Percentiles rank a stretch among this genome's conserved stretches.
These are phyloP conservation scores for Brachionus manjavacas DNA, from an alignment of 1,140 invertebrate species.

Conservation along the genomic window DNA sequence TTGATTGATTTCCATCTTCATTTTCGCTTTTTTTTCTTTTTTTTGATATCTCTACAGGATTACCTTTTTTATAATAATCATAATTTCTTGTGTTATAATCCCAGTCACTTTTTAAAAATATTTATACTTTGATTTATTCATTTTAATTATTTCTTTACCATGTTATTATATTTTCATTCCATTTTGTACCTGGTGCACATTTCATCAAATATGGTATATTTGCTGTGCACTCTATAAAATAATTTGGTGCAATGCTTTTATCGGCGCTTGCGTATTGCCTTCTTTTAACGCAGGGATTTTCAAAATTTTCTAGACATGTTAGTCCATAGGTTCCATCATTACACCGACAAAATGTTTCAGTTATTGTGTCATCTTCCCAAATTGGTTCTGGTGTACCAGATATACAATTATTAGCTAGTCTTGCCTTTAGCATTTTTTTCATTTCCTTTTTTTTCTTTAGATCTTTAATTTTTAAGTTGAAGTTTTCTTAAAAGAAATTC, in stretches of 20 bases:
- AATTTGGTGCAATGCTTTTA: background rate
- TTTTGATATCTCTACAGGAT: background rate
- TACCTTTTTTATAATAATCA: background rate
- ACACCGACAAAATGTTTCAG: constrained; percentile 37
- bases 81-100: background rate
- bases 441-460: background rate
- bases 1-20: background rate
- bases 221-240: constrained; percentile 22
- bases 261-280: background rate
- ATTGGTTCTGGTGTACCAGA: constrained; percentile 1
- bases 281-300: background rate
- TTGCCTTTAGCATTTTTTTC: constrained; percentile 1
- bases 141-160: background rate
- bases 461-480: background rate
- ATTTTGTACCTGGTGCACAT: constrained; percentile 32
- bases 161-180: constrained; percentile 26
- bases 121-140: too few species aligned
- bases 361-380: constrained; percentile 30
- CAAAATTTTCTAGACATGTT: background rate
- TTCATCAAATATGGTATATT: constrained; percentile 40
- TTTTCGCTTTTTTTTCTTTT: too few species aligned
- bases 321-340: constrained; percentile 20
- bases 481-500: background rate
- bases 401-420: constrained; percentile 20
- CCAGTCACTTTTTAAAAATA: too few species aligned